Conservation (phyloP, 2,888 invertebrate species). For the Matsumyia berberina region DNA sequence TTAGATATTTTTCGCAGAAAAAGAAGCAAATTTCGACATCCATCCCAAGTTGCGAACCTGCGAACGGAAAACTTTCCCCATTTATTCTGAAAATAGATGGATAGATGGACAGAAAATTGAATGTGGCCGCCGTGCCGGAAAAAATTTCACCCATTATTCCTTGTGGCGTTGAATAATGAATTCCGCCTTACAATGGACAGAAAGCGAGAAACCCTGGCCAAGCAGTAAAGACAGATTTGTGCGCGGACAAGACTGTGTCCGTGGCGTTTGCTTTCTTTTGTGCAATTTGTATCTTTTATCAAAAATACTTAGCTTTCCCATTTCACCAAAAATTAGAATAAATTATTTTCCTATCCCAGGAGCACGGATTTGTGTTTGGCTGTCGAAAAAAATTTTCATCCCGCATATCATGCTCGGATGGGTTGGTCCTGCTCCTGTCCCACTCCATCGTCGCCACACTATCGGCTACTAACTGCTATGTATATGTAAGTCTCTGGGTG, state of each 20-base stretch:
- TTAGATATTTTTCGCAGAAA: neutral
- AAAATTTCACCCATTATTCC: conserved; percentile 36
- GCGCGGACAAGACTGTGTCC: neutral
- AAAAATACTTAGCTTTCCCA: conserved; percentile 17
- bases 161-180: conserved; percentile 33
- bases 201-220: neutral
- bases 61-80: conserved; percentile 32
- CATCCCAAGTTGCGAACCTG: conserved; percentile 8
- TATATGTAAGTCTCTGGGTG: conserved; percentile 8
- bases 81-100: conserved; percentile 28
- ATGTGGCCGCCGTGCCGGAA: neutral
- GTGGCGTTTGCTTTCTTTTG: neutral
- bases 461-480: neutral
- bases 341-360: conserved; percentile 30
- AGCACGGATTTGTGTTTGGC: neutral
- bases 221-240: neutral
- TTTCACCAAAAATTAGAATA: conserved; percentile 34
- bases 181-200: conserved; percentile 5
- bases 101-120: conserved; percentile 31
- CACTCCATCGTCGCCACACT: neutral
- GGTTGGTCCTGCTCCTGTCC: too few species aligned
- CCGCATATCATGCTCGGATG: neutral
- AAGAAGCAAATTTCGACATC: neutral
- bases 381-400: conserved; percentile 18
- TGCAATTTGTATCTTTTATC: conserved; percentile 39